These are phyloP conservation scores for Hipposideros larvatus DNA, from an alignment of 2,797 vertebrate species.

Conservation along the genomic window DNA sequence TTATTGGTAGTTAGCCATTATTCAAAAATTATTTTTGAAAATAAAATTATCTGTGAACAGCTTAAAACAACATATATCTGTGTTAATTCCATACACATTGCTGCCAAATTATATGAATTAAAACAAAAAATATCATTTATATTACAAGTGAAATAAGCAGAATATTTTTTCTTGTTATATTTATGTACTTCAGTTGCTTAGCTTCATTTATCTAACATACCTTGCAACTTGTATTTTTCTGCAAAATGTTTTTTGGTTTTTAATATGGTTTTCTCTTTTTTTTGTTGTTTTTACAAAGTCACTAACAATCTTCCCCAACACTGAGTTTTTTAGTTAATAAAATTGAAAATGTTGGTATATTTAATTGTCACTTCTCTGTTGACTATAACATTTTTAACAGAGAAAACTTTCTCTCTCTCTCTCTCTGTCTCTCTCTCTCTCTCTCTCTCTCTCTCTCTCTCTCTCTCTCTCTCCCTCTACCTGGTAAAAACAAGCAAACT, in stretches of 20 bases:
- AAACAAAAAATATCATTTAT: not conserved
- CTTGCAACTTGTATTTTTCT: not conserved
- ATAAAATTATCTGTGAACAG: not conserved
- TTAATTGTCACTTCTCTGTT: not conserved
- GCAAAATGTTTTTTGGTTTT: not conserved
- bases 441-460: too few relatives aligned
- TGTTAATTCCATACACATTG: not conserved
- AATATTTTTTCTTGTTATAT: not conserved
- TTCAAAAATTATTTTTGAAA: not conserved
- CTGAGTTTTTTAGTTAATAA: not conserved
- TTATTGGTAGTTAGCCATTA: not conserved
- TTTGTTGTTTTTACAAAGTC: not conserved
- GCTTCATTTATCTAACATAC: not conserved
- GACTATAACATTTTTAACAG: not conserved
- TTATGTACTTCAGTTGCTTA: not conserved
- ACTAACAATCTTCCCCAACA: not conserved
- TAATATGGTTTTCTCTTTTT: not conserved
- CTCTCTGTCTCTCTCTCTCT: too few relatives aligned
- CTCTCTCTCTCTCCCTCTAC: not conserved
- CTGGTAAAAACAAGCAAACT: not conserved
- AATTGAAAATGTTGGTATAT: not conserved
- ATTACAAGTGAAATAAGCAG: not conserved
- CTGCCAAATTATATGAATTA: not conserved
- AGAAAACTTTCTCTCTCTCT: not conserved
- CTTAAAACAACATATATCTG: not conserved